Percentiles rank a stretch among this genome's conserved stretches.
phyloP scores from a whole-genome alignment of 2,888 invertebrate species.

The Itoplectis maculator region DNA sequence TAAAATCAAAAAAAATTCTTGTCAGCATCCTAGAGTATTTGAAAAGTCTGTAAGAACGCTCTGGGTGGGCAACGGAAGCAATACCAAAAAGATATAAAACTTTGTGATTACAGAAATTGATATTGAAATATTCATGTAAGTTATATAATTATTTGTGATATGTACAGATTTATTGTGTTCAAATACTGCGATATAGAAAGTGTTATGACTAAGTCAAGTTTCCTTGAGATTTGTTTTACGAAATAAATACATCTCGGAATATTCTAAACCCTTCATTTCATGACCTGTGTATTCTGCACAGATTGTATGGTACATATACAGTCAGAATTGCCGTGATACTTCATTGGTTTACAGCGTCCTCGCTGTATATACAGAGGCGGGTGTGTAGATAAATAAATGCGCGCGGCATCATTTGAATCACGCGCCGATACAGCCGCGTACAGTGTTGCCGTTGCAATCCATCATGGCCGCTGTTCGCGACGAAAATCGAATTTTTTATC shows the following conservation, averaged over 20 bases:
- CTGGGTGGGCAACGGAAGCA: not conserved
- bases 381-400: not conserved
- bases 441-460: not conserved
- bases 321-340: too few species aligned
- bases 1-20: not conserved
- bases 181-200: not conserved
- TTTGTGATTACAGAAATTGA: not conserved
- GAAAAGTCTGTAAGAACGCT: too few species aligned
- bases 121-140: not conserved
- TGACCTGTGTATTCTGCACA: not conserved
- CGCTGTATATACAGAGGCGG: not conserved
- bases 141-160: not conserved
- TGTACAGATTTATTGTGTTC: not conserved
- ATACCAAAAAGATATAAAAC: not conserved
- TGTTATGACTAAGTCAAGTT: not conserved
- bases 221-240: not conserved
- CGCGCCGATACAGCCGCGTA: conserved; percentile 12
- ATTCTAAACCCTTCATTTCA: not conserved
- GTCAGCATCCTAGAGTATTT: too few species aligned
- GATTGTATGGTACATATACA: not conserved
- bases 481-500: conserved; percentile 3
- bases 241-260: not conserved
- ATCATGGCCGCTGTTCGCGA: conserved; percentile 4
- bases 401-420: conserved; percentile 7
- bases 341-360: too few species aligned